Base-by-base conservation (phyloP, 2,888 invertebrate genomes). In the Pyrgus malvae region DNA sequence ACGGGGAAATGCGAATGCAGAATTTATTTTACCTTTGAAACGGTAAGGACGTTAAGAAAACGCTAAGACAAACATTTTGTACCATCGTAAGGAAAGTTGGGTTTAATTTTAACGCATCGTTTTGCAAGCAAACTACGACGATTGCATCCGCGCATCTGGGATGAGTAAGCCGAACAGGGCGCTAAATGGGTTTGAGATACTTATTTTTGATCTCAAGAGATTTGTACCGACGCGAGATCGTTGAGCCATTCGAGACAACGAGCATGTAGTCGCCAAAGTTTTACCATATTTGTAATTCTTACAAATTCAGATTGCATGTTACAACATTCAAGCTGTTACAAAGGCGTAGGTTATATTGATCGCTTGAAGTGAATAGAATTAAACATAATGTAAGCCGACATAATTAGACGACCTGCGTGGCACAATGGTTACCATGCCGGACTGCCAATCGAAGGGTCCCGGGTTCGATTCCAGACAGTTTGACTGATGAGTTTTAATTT, bases 61-160 rank as follows among this genome's bases (percentile, higher is more conserved):
- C 33, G 50, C 35, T n/a, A 16, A 21, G 16, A 25, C n/a, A n/a
- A 7, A 11, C 25, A 17, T 17, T 33, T 50, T 35, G 17, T 23
- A 44, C 51, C 50, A 51, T 12, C 19, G 6, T 29, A 35, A 12
- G 41, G 19, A 23, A 33, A 44, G 25, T 27, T 27, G 55, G 57
- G 69, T 72, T 75, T 76, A 74, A 78, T 75, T 80, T 74, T 73
- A 78, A 69, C 68, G 60, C 68, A 65, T 68, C 69, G 68, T 70
- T 76, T 78, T 72, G 72, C 72, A 69, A 66, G 66, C 67, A 72
- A 72, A 74, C 70, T 49, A 59, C 66, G 63, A 60, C 65, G 65
- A 60, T 62, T 69, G 70, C 70, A 72, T 69, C 68, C 66, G 69
- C 70, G 69, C 75, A 74, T 69, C 68, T 70, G 71, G 65, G 67